phyloP scores from a whole-genome alignment of 1,140 invertebrate species.

The Drosophila lacertosa region DNA sequence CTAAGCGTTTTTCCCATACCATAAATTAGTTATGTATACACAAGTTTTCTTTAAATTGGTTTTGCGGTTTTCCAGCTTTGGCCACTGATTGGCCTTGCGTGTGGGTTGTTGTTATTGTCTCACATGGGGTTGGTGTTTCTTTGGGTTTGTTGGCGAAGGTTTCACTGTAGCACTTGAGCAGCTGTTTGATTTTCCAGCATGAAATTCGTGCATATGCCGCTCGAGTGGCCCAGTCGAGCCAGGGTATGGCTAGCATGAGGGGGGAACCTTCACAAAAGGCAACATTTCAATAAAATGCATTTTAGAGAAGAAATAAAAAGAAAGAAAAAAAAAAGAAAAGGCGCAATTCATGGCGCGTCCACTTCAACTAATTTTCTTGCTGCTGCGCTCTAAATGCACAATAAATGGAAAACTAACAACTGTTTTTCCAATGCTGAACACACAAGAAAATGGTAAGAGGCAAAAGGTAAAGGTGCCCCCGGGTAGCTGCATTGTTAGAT shows the following conservation, averaged over 20 bases:
- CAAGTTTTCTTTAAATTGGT: slow-evolving; percentile 3
- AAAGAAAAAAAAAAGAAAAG: no score
- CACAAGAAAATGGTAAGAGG: no score
- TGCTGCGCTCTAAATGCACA: slow-evolving; percentile 56
- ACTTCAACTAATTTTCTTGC: slow-evolving; percentile 70
- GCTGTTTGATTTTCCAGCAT: slow-evolving; percentile 70
- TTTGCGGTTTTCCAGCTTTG: slow-evolving; percentile 20
- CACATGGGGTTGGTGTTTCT: slow-evolving; percentile 10
- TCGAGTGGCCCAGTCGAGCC: slow-evolving; percentile 26
- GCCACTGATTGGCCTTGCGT: slow-evolving; percentile 36
- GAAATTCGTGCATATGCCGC: slow-evolving; percentile 67
- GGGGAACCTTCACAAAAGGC: slow-evolving; percentile 45
- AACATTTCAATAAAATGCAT: slow-evolving; percentile 80
- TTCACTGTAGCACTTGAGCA: slow-evolving; percentile 41
- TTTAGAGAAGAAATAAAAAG: no score
- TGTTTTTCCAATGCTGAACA: slow-evolving; percentile 52
- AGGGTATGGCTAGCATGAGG: neutral
- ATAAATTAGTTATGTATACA: neutral
- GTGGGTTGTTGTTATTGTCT: slow-evolving; percentile 3
- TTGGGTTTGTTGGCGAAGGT: neutral
- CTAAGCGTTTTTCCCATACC: no score
- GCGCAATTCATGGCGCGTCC: slow-evolving; percentile 52
- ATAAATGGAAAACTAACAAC: slow-evolving; percentile 81
- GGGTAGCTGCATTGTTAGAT: slow-evolving; percentile 32
- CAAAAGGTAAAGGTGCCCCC: slow-evolving; percentile 23